Evolutionary conservation across 2,888 invertebrate genomes (phyloP), one percentile per base, ranked within the genome.

Genomic region (Cheilosia grossa): DNA sequence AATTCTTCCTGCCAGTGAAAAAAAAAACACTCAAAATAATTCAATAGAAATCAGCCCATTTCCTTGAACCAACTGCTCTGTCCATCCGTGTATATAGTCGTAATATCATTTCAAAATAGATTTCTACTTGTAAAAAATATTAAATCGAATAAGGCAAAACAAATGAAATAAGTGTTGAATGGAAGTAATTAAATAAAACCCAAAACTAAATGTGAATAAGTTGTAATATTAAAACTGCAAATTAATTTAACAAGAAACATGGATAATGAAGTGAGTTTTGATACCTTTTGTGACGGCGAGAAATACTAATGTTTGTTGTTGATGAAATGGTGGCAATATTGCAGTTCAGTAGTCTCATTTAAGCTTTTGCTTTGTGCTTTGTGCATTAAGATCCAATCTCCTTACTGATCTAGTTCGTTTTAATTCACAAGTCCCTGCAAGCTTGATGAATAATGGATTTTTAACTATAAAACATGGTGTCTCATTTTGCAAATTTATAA

Each of bases 21-120:
- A 15, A 7, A 0, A 51, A 72, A 5, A 27, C 5, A 27, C 27
- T 54, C 58, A 64, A 69, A 42, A 44, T 15, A 42, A 53, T 33
- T 61, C 59, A 6, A 66, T 79, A 49, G 64, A 79, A 64, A 75
- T 30, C 6, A 63, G 33, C 44, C 6, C 59, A n/a, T 63, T 30
- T 44, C 24, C 33, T 44, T 19, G 33, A 56, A 69, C 6, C 33
- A 53, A 79, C 51, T 6, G 19, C 19, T 53, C 73, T 72, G 53
- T 75, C 74, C 83, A 83, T 79, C 73, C 37, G 56, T 79, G 79
- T 83, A 83, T 59, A 83, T 83, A 83, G 82, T 64, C 54, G n/a
- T 53, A 73, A 73, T 73, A 78, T 78, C 67, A 82, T 78, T 78
- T 82, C 13, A 59, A 66, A 66, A 21, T 42, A 64, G 9, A 74